Evolutionary conservation across 2,888 invertebrate genomes (phyloP).

Genomic region (Uloborus plumipes): DNA sequence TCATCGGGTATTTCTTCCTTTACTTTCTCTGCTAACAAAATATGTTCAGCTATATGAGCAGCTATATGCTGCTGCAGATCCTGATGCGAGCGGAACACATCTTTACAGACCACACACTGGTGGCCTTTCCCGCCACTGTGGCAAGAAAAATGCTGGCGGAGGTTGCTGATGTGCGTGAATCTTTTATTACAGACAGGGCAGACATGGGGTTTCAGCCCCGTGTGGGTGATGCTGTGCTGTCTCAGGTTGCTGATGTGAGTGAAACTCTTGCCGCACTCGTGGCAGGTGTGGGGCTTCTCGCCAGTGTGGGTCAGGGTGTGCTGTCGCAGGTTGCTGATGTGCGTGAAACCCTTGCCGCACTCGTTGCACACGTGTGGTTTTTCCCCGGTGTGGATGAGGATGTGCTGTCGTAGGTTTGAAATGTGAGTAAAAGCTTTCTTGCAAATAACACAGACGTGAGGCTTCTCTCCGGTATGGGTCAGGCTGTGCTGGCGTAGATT

Average conservation of each 20-base stretch:
- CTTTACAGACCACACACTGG: conserved; percentile 40
- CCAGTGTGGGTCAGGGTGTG: conserved; percentile 54
- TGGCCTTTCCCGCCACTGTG: conserved; percentile 19
- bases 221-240: conserved; percentile 48
- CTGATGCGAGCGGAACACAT: conserved; percentile 16
- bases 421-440: conserved; percentile 48
- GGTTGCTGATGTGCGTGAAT: conserved; percentile 47
- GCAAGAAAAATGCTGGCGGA: conserved; percentile 40
- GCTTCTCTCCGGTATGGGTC: conserved; percentile 57
- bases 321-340: conserved; percentile 44
- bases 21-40: neutral
- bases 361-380: conserved; percentile 45
- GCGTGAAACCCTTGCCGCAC: conserved; percentile 51
- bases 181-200: conserved; percentile 37
- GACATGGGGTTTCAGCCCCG: conserved; percentile 41
- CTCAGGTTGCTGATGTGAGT: conserved; percentile 46
- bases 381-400: conserved; percentile 49
- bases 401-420: conserved; percentile 47
- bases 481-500: conserved; percentile 53
- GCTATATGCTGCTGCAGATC: conserved; percentile 32
- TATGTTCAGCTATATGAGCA: conserved; percentile 26
- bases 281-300: conserved; percentile 39
- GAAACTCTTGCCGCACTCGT: conserved; percentile 49
- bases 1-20: neutral
- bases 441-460: conserved; percentile 43